These are phyloP conservation scores for Dinoponera quadriceps DNA, from an alignment of 1,140 invertebrate genomes.

Conservation along the genomic window DNA sequence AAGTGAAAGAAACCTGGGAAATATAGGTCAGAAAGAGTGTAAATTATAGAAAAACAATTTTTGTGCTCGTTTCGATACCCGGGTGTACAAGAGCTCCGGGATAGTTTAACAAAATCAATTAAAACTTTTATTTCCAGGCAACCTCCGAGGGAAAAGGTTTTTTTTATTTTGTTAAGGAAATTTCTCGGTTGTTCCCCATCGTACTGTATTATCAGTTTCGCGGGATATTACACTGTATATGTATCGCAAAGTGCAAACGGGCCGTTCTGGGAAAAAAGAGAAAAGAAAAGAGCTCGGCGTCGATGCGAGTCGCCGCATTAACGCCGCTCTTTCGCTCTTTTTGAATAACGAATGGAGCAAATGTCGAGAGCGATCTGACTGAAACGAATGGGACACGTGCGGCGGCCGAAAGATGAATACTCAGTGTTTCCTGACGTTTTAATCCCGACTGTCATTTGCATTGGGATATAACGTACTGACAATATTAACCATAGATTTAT, in stretches of 20 bases:
- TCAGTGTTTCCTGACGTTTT: constrained; percentile 52
- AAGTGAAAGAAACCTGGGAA: constrained; percentile 28
- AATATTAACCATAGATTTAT: constrained; percentile 32
- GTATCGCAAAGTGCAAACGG: not conserved
- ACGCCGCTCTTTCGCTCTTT: constrained; percentile 29
- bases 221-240: not conserved
- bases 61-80: constrained; percentile 3
- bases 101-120: constrained; percentile 74
- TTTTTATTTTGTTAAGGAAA: constrained; percentile 53
- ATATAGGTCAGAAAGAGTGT: constrained; percentile 30
- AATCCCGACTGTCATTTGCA: constrained; percentile 38
- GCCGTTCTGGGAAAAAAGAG: constrained; percentile 14
- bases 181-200: constrained; percentile 47
- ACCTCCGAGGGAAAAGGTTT: not conserved
- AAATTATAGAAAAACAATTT: constrained; percentile 53
- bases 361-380: constrained; percentile 55
- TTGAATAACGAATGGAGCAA: constrained; percentile 59
- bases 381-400: constrained; percentile 38
- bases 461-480: not conserved
- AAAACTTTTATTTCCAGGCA: constrained; percentile 72
- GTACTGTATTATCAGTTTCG: constrained; percentile 31
- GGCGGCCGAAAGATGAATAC: constrained; percentile 53
- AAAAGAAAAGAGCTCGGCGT: constrained; percentile 20
- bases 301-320: constrained; percentile 21
- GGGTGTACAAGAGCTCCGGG: constrained; percentile 14